Evolutionary conservation across 2,888 invertebrate genomes (phyloP).

Genomic region (Palloptera scutellata): DNA sequence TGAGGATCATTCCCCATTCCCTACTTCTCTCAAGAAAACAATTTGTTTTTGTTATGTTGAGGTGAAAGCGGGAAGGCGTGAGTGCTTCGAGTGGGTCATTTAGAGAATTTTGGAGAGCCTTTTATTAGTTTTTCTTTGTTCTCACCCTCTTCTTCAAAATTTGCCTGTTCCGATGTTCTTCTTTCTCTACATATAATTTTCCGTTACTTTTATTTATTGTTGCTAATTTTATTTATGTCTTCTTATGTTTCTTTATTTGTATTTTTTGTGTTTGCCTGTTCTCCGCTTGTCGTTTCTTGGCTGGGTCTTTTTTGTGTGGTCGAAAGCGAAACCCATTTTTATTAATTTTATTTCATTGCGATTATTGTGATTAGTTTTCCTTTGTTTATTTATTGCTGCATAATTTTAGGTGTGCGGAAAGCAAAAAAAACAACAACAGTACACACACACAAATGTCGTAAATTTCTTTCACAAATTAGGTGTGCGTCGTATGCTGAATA

Average conservation of each 20-base stretch:
- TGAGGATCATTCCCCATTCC: not conserved
- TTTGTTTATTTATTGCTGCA: conserved; percentile 32
- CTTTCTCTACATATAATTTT: conserved; percentile 4
- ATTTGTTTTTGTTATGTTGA: conserved; percentile 4
- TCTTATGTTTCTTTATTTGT: conserved; percentile 17
- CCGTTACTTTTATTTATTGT: conserved; percentile 17
- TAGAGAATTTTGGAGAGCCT: conserved; percentile 36
- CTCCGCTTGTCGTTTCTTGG: conserved; percentile 11
- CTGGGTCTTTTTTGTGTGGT: conserved; percentile 2
- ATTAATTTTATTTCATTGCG: conserved; percentile 58
- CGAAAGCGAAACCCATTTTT: conserved; percentile 48
- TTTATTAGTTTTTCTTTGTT: conserved; percentile 51
- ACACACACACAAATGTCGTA: too few species aligned
- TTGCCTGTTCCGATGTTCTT: too few species aligned
- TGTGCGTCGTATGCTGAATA: too few species aligned
- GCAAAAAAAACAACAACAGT: too few species aligned
- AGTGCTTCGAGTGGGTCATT: conserved; percentile 37
- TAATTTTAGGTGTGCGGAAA: conserved; percentile 20
- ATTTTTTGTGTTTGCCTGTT: conserved; percentile 21
- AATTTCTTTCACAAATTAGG: too few species aligned
- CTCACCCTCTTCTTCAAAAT: too few species aligned
- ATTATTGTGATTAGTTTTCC: conserved; percentile 57
- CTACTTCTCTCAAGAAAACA: not conserved
- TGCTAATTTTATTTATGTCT: conserved; percentile 53
- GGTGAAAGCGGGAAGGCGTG: conserved; percentile 1